phyloP scores from a whole-genome alignment of 2,797 vertebrate genomes.

The Pteropus rufus region DNA sequence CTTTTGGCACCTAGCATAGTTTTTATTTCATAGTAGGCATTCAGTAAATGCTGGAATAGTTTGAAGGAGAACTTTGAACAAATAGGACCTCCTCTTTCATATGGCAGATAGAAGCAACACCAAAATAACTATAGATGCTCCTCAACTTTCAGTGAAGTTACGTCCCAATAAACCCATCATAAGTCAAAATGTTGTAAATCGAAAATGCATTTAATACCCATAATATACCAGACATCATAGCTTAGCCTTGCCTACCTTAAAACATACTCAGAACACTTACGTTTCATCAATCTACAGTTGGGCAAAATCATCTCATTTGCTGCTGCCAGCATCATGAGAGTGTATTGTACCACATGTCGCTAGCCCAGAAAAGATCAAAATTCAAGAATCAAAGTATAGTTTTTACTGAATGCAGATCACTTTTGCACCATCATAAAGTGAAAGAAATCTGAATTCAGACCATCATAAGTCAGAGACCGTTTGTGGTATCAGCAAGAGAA shows the following conservation, averaged over 20 bases:
- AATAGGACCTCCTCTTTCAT: not conserved
- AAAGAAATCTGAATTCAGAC: not conserved
- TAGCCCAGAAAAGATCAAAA: not conserved
- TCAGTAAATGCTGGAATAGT: not conserved
- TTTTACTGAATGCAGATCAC: not conserved
- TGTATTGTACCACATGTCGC: not conserved
- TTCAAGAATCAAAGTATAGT: not conserved
- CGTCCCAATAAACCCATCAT: not conserved
- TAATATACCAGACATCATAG: not conserved
- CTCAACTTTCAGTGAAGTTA: not conserved
- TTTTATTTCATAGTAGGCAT: not conserved
- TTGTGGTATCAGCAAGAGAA: not conserved
- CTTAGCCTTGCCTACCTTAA: not conserved
- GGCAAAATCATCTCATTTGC: not conserved
- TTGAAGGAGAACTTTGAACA: conserved; percentile 4
- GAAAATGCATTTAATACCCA: not conserved
- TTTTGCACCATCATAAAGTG: not conserved
- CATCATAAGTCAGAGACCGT: not conserved
- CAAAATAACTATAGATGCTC: not conserved
- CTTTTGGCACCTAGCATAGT: not conserved
- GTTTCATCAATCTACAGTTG: not conserved
- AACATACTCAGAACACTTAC: not conserved
- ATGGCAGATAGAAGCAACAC: not conserved
- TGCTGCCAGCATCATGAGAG: not conserved
- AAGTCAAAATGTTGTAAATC: not conserved